These are phyloP conservation scores for Drosophila paramelanica DNA, from an alignment of 2,888 invertebrate species.

Conservation along the genomic window DNA sequence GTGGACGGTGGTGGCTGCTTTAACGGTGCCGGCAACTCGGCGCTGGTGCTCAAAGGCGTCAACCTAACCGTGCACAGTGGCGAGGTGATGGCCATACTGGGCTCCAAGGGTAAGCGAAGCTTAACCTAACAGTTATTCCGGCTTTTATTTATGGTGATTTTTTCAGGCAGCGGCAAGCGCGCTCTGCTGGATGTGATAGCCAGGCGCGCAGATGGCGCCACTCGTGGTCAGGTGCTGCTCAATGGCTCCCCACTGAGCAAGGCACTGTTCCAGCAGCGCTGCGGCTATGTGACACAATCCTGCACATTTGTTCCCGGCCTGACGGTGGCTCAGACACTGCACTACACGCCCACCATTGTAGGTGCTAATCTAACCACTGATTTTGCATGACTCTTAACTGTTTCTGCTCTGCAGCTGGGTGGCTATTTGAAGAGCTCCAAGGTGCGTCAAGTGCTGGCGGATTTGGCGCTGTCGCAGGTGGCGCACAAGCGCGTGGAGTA, in stretches of 20 bases:
- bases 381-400: neutral
- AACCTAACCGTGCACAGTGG: constrained; percentile 96
- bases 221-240: constrained; percentile 94
- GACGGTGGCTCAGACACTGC: constrained; percentile 94
- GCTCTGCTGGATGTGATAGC: constrained; percentile 97
- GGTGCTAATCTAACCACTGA: constrained; percentile 25
- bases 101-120: constrained; percentile 91
- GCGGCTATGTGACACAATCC: constrained; percentile 95
- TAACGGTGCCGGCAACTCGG: constrained; percentile 92
- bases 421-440: constrained; percentile 92
- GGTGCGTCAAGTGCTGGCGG: constrained; percentile 96
- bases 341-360: constrained; percentile 92
- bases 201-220: constrained; percentile 91
- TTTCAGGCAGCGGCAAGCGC: constrained; percentile 95
- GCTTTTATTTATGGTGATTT: neutral
- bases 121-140: neutral
- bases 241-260: constrained; percentile 94
- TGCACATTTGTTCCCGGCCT: constrained; percentile 93
- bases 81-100: constrained; percentile 96
- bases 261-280: constrained; percentile 92
- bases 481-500: constrained; percentile 93
- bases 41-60: constrained; percentile 96
- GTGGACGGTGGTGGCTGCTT: constrained; percentile 92
- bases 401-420: constrained; percentile 86
- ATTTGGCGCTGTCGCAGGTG: constrained; percentile 96